Conservation (phyloP, 1,140 invertebrate genomes). For the Drosophila virilis region DNA sequence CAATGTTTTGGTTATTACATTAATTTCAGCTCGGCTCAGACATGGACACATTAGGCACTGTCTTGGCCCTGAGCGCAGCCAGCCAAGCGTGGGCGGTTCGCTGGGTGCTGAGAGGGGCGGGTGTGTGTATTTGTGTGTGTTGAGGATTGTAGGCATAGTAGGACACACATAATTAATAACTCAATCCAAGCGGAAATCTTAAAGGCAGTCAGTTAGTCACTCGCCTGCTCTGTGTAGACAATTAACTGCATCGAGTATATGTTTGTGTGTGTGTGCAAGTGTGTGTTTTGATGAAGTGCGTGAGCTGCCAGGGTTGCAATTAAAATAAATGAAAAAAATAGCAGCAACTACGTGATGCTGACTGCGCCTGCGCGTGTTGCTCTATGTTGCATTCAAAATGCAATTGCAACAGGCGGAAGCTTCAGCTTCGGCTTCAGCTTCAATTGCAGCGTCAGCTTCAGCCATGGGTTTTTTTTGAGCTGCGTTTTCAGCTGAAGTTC, state of each 20-base stretch:
- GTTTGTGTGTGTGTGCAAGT: not conserved
- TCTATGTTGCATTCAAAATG: conserved; percentile 34
- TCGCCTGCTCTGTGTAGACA: conserved; percentile 5
- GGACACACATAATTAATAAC: conserved; percentile 79
- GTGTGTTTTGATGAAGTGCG: conserved; percentile 42
- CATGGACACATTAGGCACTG: conserved; percentile 30
- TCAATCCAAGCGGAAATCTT: conserved; percentile 81
- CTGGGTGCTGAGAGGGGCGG: not conserved
- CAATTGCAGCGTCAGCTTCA: too few relatives aligned
- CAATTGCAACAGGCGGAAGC: conserved; percentile 37
- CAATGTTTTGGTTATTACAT: conserved; percentile 62
- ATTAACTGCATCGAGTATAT: conserved; percentile 30
- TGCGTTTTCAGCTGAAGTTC: not conserved
- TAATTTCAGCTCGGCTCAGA: conserved; percentile 57
- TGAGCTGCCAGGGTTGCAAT: conserved; percentile 37
- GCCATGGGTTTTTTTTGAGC: not conserved
- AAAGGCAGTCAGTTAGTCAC: conserved; percentile 47
- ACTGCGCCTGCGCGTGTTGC: conserved; percentile 9
- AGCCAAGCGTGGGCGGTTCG: conserved; percentile 22
- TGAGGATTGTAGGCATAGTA: conserved; percentile 20
- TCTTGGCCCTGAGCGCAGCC: conserved; percentile 17
- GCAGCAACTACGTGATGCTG: not conserved
- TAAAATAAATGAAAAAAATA: conserved; percentile 6
- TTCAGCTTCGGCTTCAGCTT: too few relatives aligned
- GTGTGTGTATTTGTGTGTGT: not conserved